Conservation (phyloP, 2,113 vertebrate species). For the Solea senegalensis region DNA sequence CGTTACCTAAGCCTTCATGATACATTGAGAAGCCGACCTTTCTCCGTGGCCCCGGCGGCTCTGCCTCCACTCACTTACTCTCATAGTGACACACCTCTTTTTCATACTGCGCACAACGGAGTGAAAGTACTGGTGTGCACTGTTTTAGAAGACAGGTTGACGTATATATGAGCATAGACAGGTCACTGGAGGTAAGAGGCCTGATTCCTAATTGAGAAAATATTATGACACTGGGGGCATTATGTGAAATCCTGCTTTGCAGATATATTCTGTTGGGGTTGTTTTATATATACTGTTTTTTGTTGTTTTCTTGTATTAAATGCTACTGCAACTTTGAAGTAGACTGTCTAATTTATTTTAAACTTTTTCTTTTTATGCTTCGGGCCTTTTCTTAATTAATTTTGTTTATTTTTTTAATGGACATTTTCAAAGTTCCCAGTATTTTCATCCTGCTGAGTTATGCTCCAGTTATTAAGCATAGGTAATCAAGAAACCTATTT, state of each 20-base stretch:
- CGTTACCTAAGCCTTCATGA: constrained; percentile 55
- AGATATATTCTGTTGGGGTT: too few species aligned
- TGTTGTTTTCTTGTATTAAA: neutral
- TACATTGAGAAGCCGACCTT: constrained; percentile 44
- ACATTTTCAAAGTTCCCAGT: neutral
- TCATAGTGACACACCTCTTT: constrained; percentile 37
- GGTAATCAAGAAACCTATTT: constrained; percentile 4
- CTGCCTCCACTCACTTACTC: constrained; percentile 31
- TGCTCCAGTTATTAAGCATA: constrained; percentile 25
- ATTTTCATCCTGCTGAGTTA: constrained; percentile 13
- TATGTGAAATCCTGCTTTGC: neutral
- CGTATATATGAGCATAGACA: neutral
- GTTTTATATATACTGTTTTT: too few species aligned
- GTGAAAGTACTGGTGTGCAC: neutral
- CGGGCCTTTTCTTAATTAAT: constrained; percentile 18
- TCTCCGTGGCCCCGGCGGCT: constrained; percentile 32
- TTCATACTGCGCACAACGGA: neutral
- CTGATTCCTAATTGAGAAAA: neutral
- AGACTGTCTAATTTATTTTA: constrained; percentile 21
- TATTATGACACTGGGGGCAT: neutral
- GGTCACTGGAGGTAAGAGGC: neutral
- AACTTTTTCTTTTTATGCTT: constrained; percentile 12
- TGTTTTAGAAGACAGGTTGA: neutral
- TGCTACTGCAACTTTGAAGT: constrained; percentile 15
- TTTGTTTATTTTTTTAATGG: constrained; percentile 19